Conservation (phyloP, 1,140 invertebrate genomes). For the Listronotus bonariensis region DNA sequence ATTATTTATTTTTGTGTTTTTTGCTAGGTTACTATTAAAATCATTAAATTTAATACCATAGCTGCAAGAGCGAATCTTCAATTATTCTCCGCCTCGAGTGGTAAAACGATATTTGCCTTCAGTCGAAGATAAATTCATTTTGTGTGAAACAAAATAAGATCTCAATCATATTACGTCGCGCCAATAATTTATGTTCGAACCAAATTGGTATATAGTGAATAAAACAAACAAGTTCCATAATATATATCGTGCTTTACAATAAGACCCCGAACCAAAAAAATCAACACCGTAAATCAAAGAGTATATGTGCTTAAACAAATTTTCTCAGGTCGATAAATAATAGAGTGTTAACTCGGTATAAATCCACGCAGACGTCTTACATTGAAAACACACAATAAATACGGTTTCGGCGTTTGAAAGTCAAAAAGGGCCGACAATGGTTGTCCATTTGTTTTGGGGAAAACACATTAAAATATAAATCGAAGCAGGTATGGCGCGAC, state of each 20-base stretch:
- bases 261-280: constrained; percentile 43
- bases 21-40: no score
- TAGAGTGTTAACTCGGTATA: constrained; percentile 49
- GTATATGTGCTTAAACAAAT: constrained; percentile 47
- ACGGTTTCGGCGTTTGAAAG: constrained; percentile 48
- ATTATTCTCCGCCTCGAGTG: constrained; percentile 16
- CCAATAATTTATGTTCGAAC: constrained; percentile 37
- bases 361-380: constrained; percentile 47
- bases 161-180: constrained; percentile 35
- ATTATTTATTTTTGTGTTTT: no score
- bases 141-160: constrained; percentile 34
- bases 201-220: constrained; percentile 44
- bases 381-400: constrained; percentile 53
- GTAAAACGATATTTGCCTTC: constrained; percentile 16
- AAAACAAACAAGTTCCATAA: constrained; percentile 43
- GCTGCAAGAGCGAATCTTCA: constrained; percentile 5
- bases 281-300: constrained; percentile 46
- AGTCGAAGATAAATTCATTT: constrained; percentile 34
- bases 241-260: constrained; percentile 46
- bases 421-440: constrained; percentile 51
- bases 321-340: constrained; percentile 49
- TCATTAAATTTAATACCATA: no score
- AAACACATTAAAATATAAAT: constrained; percentile 55
- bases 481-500: constrained; percentile 51
- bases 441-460: constrained; percentile 54